Conservation (phyloP, 2,888 invertebrate genomes). For the Biston stratarius region DNA sequence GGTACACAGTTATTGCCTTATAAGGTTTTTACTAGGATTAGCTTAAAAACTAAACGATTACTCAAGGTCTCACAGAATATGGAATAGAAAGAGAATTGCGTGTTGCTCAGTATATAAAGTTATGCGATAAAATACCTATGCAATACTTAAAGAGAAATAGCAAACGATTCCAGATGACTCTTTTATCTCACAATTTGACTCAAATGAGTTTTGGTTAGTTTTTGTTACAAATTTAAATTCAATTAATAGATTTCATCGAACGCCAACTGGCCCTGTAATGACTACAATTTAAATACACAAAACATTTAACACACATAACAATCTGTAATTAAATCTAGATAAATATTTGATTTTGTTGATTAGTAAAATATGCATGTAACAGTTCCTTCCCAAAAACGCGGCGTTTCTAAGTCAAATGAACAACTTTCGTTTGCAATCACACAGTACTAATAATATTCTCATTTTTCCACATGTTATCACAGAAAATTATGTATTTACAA, state of each 20-base stretch:
- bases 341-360: constrained; percentile 26
- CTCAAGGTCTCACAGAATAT: constrained; percentile 17
- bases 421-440: constrained; percentile 83
- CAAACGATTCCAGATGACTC: constrained; percentile 5
- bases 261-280: constrained; percentile 8
- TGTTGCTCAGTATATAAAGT: constrained; percentile 15
- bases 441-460: constrained; percentile 82
- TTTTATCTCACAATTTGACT: neutral
- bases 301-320: constrained; percentile 21
- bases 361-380: constrained; percentile 45
- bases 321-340: constrained; percentile 32
- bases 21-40: constrained; percentile 22
- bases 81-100: constrained; percentile 5
- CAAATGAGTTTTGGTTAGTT: constrained; percentile 2
- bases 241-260: constrained; percentile 15
- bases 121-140: neutral
- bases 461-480: constrained; percentile 85
- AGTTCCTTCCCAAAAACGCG: constrained; percentile 66
- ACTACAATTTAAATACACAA: constrained; percentile 19
- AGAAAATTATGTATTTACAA: constrained; percentile 88
- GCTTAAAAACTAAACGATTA: constrained; percentile 21
- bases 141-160: neutral
- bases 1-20: constrained; percentile 32
- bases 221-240: constrained; percentile 8
- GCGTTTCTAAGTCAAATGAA: constrained; percentile 74